Conservation (phyloP, 1,140 invertebrate genomes). For the Leptopilina boulardi region DNA sequence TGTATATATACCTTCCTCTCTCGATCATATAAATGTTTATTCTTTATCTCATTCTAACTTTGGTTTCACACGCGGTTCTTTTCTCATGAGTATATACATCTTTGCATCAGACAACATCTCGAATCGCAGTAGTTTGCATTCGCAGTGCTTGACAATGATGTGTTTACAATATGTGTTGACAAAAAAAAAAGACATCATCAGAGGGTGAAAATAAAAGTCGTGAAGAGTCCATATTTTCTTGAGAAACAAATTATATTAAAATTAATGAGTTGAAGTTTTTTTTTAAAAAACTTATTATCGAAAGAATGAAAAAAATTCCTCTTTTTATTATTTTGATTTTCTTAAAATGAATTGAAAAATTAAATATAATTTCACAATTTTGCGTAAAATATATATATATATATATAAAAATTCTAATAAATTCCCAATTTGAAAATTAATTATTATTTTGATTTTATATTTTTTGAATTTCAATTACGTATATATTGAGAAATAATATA, state of each 20-base stretch:
- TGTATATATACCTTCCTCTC: slow-evolving; percentile 35
- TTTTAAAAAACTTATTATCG: no score
- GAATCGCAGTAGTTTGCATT: slow-evolving; percentile 28
- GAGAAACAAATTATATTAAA: neutral
- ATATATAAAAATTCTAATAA: no score
- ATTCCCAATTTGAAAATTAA: no score
- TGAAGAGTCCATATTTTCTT: neutral
- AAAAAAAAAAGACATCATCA: slow-evolving; percentile 18
- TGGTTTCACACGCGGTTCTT: slow-evolving; percentile 41
- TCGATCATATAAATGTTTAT: no score
- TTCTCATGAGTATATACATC: slow-evolving; percentile 36
- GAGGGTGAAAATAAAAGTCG: slow-evolving; percentile 12
- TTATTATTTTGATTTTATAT: no score
- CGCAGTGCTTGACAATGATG: slow-evolving; percentile 3
- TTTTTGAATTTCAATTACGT: no score
- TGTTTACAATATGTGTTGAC: slow-evolving; percentile 1
- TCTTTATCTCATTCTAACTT: neutral
- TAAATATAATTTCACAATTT: no score
- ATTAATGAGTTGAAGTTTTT: neutral
- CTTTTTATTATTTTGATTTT: no score
- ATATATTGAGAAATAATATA: no score
- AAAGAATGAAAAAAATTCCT: no score
- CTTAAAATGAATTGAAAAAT: no score
- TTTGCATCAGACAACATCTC: neutral
- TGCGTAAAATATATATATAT: no score